Percentiles rank a stretch among this genome's conserved stretches.
Conservation (phyloP, 2,113 vertebrate species). For the Bubalus kerabau region DNA sequence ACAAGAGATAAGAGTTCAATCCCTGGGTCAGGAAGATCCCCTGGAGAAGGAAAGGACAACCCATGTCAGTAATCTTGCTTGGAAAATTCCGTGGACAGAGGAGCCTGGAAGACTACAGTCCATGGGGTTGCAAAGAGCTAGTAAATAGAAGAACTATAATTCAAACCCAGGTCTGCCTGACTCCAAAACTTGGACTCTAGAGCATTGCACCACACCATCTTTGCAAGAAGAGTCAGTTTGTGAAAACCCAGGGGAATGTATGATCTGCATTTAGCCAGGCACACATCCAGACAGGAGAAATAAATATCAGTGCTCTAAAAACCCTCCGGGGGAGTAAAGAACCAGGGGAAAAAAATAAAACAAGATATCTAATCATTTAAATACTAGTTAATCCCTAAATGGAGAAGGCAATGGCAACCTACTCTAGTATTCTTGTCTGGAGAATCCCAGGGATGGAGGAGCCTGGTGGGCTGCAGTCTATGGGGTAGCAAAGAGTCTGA, state of each 20-base stretch:
- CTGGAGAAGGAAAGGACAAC: neutral
- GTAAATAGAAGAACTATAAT: neutral
- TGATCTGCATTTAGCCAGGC: neutral
- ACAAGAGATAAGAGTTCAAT: neutral
- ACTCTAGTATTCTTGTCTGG: neutral
- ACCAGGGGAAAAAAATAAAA: neutral
- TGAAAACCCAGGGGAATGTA: neutral
- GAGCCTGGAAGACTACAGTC: neutral
- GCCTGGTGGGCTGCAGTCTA: neutral
- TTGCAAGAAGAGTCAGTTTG: neutral
- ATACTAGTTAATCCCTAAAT: neutral
- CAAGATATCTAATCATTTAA: neutral
- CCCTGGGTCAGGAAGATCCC: neutral
- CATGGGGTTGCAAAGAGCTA: neutral
- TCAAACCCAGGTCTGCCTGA: neutral
- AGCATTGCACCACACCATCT: neutral
- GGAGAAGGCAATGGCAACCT: neutral
- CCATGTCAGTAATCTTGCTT: neutral
- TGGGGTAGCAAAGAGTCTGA: neutral
- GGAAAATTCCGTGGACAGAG: neutral
- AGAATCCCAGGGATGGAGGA: neutral
- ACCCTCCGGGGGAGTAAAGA: neutral
- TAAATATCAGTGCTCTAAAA: neutral
- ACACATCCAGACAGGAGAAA: neutral
- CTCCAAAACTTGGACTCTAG: neutral